phyloP scores from a whole-genome alignment of 2,888 invertebrate genomes.

The Drosophila birchii region DNA sequence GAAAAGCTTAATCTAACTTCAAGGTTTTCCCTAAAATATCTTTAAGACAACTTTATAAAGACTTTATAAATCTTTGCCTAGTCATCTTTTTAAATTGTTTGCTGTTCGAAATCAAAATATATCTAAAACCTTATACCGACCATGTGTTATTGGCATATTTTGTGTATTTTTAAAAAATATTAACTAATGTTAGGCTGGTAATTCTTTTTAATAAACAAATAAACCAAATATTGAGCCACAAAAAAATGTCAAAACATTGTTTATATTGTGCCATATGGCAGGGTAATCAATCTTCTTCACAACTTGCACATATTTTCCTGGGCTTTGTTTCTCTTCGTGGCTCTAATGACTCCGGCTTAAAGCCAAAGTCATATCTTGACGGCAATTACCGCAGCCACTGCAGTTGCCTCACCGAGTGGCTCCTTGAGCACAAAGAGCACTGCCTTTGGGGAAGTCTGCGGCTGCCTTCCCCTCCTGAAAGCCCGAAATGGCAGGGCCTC shows the following conservation, averaged over 20 bases:
- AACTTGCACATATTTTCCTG: slow-evolving; percentile 1
- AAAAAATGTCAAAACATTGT: not conserved
- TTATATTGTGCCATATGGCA: slow-evolving; percentile 11
- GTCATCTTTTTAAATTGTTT: not conserved
- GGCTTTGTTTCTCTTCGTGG: slow-evolving; percentile 25
- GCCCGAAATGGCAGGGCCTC: slow-evolving; percentile 7
- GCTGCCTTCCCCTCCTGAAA: not conserved
- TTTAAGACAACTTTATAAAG: not conserved
- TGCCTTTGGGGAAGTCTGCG: slow-evolving; percentile 29
- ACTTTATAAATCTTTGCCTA: not conserved
- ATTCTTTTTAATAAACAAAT: not conserved
- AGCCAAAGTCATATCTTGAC: slow-evolving; percentile 42
- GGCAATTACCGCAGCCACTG: slow-evolving; percentile 47
- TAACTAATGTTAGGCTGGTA: not conserved
- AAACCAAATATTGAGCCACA: not conserved
- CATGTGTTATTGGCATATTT: not conserved
- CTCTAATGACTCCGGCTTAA: slow-evolving; percentile 35
- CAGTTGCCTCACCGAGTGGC: slow-evolving; percentile 25
- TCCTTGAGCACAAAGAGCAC: slow-evolving; percentile 42
- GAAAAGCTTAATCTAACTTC: not conserved
- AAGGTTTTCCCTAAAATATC: not conserved
- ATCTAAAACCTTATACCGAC: not conserved
- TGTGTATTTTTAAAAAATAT: not conserved
- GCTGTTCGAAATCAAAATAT: not conserved
- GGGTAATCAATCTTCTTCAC: slow-evolving; percentile 19